A percentile compares a stretch with the other conserved stretches of the same genome.
Evolutionary conservation across 2,888 invertebrate genomes (phyloP).

Genomic region (Mythimna pallens): DNA sequence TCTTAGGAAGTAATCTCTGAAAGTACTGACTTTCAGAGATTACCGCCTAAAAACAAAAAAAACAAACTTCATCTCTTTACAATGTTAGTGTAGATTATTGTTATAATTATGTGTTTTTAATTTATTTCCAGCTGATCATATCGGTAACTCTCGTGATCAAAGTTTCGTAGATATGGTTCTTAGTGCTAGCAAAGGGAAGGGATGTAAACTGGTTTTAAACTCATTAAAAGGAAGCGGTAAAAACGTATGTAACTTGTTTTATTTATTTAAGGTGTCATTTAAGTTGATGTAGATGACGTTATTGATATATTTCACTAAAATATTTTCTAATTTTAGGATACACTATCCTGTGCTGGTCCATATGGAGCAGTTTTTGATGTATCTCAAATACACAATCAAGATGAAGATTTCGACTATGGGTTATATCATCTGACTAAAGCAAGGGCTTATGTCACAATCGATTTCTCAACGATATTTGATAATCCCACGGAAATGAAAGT

Average conservation of each 20-base stretch:
- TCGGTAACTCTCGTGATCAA: constrained; percentile 77
- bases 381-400: constrained; percentile 62
- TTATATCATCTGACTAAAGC: constrained; percentile 65
- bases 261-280: neutral
- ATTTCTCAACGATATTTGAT: constrained; percentile 72
- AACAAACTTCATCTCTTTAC: too few species aligned
- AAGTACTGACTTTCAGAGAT: too few species aligned
- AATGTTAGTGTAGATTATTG: too few species aligned
- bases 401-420: constrained; percentile 68
- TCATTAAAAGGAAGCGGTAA: constrained; percentile 71
- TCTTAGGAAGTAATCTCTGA: too few species aligned
- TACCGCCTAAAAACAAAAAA: too few species aligned
- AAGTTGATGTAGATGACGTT: neutral
- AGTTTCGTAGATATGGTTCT: constrained; percentile 76
- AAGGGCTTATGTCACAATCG: constrained; percentile 65
- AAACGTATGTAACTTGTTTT: constrained; percentile 69
- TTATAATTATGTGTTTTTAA: neutral
- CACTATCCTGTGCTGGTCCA: constrained; percentile 61
- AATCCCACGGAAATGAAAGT: constrained; percentile 66
- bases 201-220: constrained; percentile 75
- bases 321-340: constrained; percentile 58
- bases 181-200: constrained; percentile 70
- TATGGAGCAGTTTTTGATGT: constrained; percentile 70
- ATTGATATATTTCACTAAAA: neutral
- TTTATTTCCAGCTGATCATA: constrained; percentile 73